Percentiles rank a stretch among this genome's conserved stretches.
Conservation (phyloP, 2,797 vertebrate species). For the Artibeus lituratus region DNA sequence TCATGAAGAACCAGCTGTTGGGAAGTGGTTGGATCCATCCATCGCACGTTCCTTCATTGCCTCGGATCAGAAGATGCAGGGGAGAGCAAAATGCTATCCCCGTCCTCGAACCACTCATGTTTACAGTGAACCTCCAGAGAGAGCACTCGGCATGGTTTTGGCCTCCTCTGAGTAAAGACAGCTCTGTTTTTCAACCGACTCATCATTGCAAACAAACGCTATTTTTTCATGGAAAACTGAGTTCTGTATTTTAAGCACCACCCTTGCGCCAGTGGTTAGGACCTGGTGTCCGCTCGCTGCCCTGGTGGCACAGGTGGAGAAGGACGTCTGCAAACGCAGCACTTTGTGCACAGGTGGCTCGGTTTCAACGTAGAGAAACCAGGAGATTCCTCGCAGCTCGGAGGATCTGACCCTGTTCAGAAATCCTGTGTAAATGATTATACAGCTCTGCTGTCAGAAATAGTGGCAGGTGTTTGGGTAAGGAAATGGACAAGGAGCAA, state of each 20-base stretch:
- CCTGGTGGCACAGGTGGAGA: not conserved
- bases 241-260: not conserved
- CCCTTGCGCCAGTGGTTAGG: not conserved
- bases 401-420: not conserved
- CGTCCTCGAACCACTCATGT: not conserved
- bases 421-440: not conserved
- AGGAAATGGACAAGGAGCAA: not conserved
- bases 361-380: not conserved
- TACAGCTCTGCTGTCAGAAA: not conserved
- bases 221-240: not conserved
- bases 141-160: not conserved
- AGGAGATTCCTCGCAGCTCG: not conserved
- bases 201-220: not conserved
- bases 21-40: not conserved
- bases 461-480: not conserved
- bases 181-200: not conserved
- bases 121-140: not conserved
- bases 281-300: not conserved
- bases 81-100: not conserved
- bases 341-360: not conserved
- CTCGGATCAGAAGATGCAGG: not conserved
- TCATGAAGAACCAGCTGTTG: not conserved
- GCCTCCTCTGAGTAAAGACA: not conserved
- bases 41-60: not conserved
- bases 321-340: fast-evolving